Evolutionary conservation across 1,140 invertebrate genomes (phyloP), one percentile per base, ranked within the genome.

Genomic region (Episyrphus balteatus): DNA sequence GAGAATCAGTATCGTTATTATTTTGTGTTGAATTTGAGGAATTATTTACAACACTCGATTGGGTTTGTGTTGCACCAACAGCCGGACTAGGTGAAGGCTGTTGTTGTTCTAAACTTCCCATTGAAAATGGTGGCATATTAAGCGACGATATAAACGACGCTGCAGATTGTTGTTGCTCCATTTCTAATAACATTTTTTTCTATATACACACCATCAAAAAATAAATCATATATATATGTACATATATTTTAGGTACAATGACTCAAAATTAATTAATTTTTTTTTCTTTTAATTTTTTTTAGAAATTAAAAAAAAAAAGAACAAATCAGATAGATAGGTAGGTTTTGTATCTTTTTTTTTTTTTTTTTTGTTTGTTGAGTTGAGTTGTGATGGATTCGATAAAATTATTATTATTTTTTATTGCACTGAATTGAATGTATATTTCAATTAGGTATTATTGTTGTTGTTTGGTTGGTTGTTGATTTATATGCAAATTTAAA

Each of bases 61-160:
- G 83, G 54, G 81, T 79, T 30, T 77, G 67, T 65, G 80, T 76
- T 70, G 79, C 70, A 67, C 45, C 67, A 68, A 51, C 58, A 61
- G 56, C 73, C 54, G 51, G 80, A 78, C 55, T 79, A 75, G 21
- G 21, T 5, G 77, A 60, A 55, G 77, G 71, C 65, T 79, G 77
- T 56, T 79, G 68, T 61, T 76, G 77, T 57, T 80, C 79, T 56
- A 85, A 78, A 8, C 21, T 26, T 62, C 82, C 83, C 66, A 85
- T 71, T 60, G 82, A 79, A 69, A 83, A 83, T 52, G 86, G 83
- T 68, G 84, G 85, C 81, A 88, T 86, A 74, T 85, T 87, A 56
- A 88, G 76, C 69, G 84, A 77, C 68, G 84, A 86, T 74, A 86
- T 83, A 69, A 87, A 76, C 73, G 82, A 76, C 74, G 82, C 78